Evolutionary conservation across 2,797 vertebrate genomes (phyloP).

Genomic region (Champsocephalus esox): DNA sequence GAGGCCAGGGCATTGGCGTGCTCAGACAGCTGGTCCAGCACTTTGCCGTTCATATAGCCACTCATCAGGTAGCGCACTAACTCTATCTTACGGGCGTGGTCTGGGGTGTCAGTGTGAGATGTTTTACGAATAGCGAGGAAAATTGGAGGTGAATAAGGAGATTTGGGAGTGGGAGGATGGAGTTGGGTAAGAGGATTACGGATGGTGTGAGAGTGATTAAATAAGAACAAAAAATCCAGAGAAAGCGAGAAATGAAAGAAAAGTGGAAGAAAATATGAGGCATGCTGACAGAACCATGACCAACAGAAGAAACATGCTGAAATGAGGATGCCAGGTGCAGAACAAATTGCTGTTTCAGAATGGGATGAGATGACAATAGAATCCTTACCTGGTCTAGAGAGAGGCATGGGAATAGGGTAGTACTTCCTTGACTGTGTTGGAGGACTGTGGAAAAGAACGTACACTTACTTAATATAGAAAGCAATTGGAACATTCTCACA

Average conservation of each 20-base stretch:
- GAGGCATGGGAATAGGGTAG: conserved; percentile 97
- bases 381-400: conserved; percentile 94
- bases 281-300: conserved; percentile 60
- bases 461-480: conserved; percentile 19
- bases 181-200: conserved; percentile 68
- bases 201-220: conserved; percentile 46
- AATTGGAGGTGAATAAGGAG: conserved; percentile 24
- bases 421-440: conserved; percentile 92
- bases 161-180: conserved; percentile 31
- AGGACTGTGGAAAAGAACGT: conserved; percentile 82
- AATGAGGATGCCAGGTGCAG: conserved; percentile 36
- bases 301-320: conserved; percentile 59
- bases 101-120: conserved; percentile 77
- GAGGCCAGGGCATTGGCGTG: conserved; percentile 91
- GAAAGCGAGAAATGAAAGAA: conserved; percentile 71
- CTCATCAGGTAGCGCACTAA: conserved; percentile 93
- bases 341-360: conserved; percentile 4
- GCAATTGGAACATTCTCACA: background rate
- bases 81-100: conserved; percentile 94
- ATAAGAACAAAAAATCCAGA: conserved; percentile 64
- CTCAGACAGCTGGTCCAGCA: conserved; percentile 92
- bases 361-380: conserved; percentile 17
- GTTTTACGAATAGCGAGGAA: conserved; percentile 29
- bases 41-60: conserved; percentile 90
- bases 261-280: conserved; percentile 69